A percentile compares a stretch with the other conserved stretches of the same genome.
These are phyloP conservation scores for Erpetoichthys calabaricus DNA, from an alignment of 2,797 vertebrate genomes.

Conservation along the genomic window DNA sequence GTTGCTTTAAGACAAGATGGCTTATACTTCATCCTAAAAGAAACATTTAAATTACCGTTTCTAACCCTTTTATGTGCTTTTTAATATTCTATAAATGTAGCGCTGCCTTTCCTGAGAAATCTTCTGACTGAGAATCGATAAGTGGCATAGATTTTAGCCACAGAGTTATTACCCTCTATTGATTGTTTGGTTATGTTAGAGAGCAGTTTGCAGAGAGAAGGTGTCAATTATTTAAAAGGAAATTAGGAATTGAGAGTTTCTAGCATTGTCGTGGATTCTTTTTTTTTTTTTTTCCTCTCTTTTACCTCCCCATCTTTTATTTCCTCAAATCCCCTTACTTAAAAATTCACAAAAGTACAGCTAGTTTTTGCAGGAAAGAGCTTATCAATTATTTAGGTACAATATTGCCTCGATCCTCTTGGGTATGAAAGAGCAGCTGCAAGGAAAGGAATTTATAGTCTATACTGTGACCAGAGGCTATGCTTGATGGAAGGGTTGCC, in stretches of 20 bases:
- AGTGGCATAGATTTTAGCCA: background rate
- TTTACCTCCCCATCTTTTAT: background rate
- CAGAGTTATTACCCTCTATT: slow-evolving; percentile 1
- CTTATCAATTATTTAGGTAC: slow-evolving; percentile 16
- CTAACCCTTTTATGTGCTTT: background rate
- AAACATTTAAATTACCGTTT: too few relatives aligned
- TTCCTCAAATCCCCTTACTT: background rate
- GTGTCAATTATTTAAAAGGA: background rate
- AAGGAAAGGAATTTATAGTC: slow-evolving; percentile 13
- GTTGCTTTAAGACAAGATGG: too few relatives aligned
- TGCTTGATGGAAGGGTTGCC: slow-evolving; percentile 15
- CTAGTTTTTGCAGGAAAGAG: slow-evolving; percentile 4
- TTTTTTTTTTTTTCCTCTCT: background rate
- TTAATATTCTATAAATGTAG: background rate
- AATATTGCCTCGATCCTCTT: slow-evolving; percentile 12
- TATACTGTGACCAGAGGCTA: slow-evolving; percentile 13
- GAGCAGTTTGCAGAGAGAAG: slow-evolving; percentile 3
- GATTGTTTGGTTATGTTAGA: slow-evolving; percentile 7
- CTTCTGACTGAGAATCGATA: background rate
- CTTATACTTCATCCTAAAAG: too few relatives aligned
- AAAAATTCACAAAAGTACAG: background rate
- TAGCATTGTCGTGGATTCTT: background rate
- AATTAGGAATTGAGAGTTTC: background rate
- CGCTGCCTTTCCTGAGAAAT: background rate
- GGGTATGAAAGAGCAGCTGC: background rate